Conservation (phyloP, 2,797 vertebrate genomes). For the Myripristis murdjan region DNA sequence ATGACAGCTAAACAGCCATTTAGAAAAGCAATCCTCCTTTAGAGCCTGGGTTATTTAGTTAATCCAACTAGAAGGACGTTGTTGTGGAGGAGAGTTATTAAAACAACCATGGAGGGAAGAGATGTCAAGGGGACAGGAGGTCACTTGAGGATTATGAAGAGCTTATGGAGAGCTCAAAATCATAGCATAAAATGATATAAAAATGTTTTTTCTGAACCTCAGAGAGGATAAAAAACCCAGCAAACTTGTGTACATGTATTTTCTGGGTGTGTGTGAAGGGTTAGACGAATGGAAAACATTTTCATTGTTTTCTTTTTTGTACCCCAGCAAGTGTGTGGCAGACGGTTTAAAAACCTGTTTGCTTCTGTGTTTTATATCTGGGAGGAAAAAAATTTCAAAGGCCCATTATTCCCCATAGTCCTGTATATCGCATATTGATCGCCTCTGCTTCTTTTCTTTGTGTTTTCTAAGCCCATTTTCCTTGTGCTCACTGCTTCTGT, state of each 20-base stretch:
- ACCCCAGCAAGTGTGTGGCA: background rate
- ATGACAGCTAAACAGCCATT: constrained; percentile 29
- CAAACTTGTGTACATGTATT: background rate
- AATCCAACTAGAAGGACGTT: background rate
- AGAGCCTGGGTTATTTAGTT: constrained; percentile 20
- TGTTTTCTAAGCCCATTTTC: constrained; percentile 6
- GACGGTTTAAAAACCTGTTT: constrained; percentile 8
- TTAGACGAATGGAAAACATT: background rate
- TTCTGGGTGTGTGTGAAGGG: background rate
- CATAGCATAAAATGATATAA: background rate
- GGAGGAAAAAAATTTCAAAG: constrained; percentile 27
- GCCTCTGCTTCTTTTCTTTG: background rate
- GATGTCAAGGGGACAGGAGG: background rate
- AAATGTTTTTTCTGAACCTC: background rate
- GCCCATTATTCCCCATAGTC: constrained; percentile 19
- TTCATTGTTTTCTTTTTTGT: background rate
- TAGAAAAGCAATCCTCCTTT: constrained; percentile 12
- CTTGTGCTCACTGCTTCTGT: background rate
- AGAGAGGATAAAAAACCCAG: too few species aligned
- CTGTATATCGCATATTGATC: constrained; percentile 24
- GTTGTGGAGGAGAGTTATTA: background rate
- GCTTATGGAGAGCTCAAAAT: background rate
- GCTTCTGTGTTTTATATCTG: constrained; percentile 28
- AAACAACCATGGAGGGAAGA: background rate
- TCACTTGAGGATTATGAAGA: too few species aligned